Percentiles rank a stretch among this genome's conserved stretches.
Conservation (phyloP, 2,113 vertebrate genomes). For the Panurus biarmicus region DNA sequence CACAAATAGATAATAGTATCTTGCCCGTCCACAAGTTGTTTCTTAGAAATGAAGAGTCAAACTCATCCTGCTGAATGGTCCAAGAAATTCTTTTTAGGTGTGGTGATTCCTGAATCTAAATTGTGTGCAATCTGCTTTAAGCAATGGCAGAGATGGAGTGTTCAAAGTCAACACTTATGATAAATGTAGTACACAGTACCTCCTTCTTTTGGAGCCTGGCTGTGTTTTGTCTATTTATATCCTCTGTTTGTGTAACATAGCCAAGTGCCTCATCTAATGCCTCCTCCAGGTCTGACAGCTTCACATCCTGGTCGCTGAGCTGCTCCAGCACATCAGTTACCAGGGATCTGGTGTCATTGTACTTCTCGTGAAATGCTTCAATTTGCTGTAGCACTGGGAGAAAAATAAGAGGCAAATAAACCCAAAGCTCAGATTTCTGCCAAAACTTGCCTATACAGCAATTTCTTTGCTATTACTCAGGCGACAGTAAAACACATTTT, state of each 20-base stretch:
- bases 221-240: conserved; percentile 73
- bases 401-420: conserved; percentile 7
- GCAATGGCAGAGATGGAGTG: background rate
- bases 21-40: background rate
- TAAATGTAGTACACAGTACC: conserved; percentile 65
- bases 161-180: background rate
- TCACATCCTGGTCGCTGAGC: conserved; percentile 72
- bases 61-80: background rate
- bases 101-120: background rate
- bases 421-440: background rate
- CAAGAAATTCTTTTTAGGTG: background rate
- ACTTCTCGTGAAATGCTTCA: conserved; percentile 77
- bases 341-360: conserved; percentile 76
- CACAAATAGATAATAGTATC: background rate
- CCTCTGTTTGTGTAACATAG: conserved; percentile 64
- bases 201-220: conserved; percentile 74
- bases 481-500: background rate
- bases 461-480: background rate
- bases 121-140: background rate
- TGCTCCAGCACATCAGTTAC: conserved; percentile 75
- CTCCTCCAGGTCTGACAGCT: conserved; percentile 74
- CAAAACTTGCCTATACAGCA: background rate
- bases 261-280: conserved; percentile 72
- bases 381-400: conserved; percentile 72
- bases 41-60: background rate